Evolutionary conservation across 2,888 invertebrate species (phyloP).

Genomic region (Hydroisotoma schaefferi): DNA sequence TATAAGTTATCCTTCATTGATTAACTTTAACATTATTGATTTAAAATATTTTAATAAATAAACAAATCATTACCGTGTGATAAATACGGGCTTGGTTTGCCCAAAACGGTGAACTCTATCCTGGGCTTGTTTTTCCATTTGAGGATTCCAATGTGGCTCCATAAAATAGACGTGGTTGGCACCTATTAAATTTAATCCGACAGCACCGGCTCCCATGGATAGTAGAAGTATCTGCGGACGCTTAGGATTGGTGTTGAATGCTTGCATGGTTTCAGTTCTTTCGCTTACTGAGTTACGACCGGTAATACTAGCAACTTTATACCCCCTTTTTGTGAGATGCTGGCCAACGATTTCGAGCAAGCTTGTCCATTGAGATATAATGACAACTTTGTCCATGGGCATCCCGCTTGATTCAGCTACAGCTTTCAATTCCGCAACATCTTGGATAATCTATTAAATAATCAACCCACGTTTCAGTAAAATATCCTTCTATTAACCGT

Average conservation of each 20-base stretch:
- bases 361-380: slow-evolving; percentile 92
- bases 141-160: slow-evolving; percentile 97
- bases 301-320: slow-evolving; percentile 66
- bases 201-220: slow-evolving; percentile 89
- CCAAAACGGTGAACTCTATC: slow-evolving; percentile 91
- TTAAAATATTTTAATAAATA: slow-evolving; percentile 1
- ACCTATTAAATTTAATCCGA: slow-evolving; percentile 87
- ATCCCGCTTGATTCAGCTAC: slow-evolving; percentile 59
- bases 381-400: slow-evolving; percentile 65
- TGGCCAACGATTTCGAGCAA: slow-evolving; percentile 69
- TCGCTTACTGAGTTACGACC: slow-evolving; percentile 55
- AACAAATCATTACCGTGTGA: slow-evolving; percentile 67
- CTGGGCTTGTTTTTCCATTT: slow-evolving; percentile 89
- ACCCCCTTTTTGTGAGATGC: slow-evolving; percentile 59
- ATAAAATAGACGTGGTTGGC: slow-evolving; percentile 85
- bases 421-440: slow-evolving; percentile 50
- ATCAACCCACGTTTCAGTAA: not conserved
- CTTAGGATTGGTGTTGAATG: slow-evolving; percentile 31
- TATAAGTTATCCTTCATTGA: slow-evolving; percentile 5
- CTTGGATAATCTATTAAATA: not conserved
- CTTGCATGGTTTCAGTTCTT: slow-evolving; percentile 27
- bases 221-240: slow-evolving; percentile 63
- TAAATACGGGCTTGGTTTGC: slow-evolving; percentile 72
- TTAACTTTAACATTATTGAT: not conserved
- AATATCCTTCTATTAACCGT: no score